Percentiles rank a stretch among this genome's conserved stretches.
phyloP scores from a whole-genome alignment of 2,113 vertebrate genomes.

The Sialia sialis region DNA sequence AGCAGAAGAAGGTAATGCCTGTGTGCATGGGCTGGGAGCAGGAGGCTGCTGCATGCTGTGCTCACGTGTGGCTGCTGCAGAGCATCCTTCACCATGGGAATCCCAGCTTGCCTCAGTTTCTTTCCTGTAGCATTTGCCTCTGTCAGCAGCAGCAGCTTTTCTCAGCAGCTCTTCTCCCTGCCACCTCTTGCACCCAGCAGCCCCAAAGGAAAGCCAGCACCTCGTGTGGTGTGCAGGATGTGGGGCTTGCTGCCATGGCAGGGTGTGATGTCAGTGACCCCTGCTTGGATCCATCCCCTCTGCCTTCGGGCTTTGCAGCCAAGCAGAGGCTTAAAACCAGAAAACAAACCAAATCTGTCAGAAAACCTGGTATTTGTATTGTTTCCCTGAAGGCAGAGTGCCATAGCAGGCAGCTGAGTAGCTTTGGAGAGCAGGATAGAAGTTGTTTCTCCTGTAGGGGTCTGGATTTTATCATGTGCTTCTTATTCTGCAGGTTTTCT shows the following conservation, averaged over 20 bases:
- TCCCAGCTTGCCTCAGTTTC: background rate
- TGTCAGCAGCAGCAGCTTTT: background rate
- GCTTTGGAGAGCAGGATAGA: background rate
- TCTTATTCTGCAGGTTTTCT: conserved; percentile 50
- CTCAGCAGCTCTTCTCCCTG: background rate
- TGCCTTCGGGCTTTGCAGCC: background rate
- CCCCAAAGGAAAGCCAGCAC: background rate
- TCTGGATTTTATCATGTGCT: background rate
- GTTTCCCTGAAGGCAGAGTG: conserved; percentile 8
- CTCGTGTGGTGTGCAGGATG: fast-evolving
- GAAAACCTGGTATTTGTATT: background rate
- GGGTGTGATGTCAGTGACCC: background rate
- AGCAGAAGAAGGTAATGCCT: background rate
- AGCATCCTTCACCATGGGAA: background rate
- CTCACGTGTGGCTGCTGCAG: background rate
- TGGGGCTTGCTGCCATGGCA: background rate
- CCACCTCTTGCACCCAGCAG: background rate
- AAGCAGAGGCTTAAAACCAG: background rate
- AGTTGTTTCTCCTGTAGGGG: background rate
- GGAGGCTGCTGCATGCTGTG: fast-evolving
- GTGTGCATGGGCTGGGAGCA: background rate
- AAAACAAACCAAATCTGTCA: background rate
- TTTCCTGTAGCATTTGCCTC: background rate
- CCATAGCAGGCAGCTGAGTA: background rate
- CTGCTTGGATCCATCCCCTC: background rate